Base-by-base conservation (phyloP, 2,113 vertebrate genomes). In the Salvelinus namaycush region DNA sequence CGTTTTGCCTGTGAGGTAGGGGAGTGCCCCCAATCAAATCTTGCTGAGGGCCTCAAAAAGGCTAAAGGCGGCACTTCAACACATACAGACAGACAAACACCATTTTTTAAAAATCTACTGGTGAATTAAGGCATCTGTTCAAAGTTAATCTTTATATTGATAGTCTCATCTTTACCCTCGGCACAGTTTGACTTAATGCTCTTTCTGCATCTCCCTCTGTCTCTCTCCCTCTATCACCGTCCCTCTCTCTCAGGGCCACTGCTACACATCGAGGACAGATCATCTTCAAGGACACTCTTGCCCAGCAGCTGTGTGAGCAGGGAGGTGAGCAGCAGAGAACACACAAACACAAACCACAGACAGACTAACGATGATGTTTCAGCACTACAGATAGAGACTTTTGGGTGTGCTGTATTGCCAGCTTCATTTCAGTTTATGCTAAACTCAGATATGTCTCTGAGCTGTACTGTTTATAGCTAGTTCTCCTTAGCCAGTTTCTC, bases 271-370 rank as follows among this genome's bases (percentile, higher is more conserved):
- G 94, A 79, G 98, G 97, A 89, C 97, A 99, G 94, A 95, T 99
- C 87, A 94, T 99, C 91, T 99, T 99, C 93, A 99, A 99, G 93
- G 98, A 99, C 92, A 95, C 97, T 74, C 93, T 99, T 93, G 98
- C 96, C 83, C 97, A 98, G 86, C 98, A 99, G 84, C 90, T 99
- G 72, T 99, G 98, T 91, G 97, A 99, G 89, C 96, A 97, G 83
- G 98, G 97, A 97, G 97, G 98, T 99, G 92, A 96, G 94, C 65
- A 67, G 34, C 59, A 62, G 5, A 31, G 60, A 57, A 31, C 49
- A 74, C n/a, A 4, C 73, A 75, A 60, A 51, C 73, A 74, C 34
- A 48, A 44, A 44, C 39, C 26, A 13, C 65, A 26, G 24, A 44
- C 8, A 44, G 39, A 44, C 11, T 11, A 39, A 39, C 34, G 1